Percentiles rank a stretch among this genome's conserved stretches.
Evolutionary conservation across 2,888 invertebrate genomes (phyloP).

Genomic region (Xestia rhomboidea): DNA sequence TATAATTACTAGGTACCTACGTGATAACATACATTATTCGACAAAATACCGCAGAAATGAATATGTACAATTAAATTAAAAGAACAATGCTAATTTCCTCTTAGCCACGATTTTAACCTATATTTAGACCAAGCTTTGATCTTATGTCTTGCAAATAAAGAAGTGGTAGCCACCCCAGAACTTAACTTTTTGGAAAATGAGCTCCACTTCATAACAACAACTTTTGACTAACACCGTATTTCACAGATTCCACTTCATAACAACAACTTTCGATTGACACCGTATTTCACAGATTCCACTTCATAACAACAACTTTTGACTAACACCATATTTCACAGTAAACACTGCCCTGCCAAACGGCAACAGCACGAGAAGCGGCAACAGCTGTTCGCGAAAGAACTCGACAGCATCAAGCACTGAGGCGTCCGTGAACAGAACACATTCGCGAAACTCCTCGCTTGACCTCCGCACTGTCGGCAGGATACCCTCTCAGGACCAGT

Average conservation of each 20-base stretch:
- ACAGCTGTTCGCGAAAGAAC: slow-evolving; percentile 84
- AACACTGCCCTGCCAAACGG: slow-evolving; percentile 77
- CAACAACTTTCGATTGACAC: neutral
- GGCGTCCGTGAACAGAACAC: slow-evolving; percentile 85
- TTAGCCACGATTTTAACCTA: neutral
- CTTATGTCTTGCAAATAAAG: neutral
- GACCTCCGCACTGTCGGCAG: slow-evolving; percentile 92
- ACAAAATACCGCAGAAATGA: neutral
- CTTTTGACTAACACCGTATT: slow-evolving; percentile 35
- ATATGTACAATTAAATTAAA: too few relatives aligned
- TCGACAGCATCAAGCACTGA: slow-evolving; percentile 86
- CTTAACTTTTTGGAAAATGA: neutral
- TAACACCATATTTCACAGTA: slow-evolving; percentile 73
- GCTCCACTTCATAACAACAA: neutral
- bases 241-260: slow-evolving; percentile 67
- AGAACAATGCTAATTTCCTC: neutral
- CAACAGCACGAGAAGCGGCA: slow-evolving; percentile 78
- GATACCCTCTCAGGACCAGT: slow-evolving; percentile 88
- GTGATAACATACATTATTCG: neutral
- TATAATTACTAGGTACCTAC: neutral
- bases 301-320: neutral
- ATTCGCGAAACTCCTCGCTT: slow-evolving; percentile 96
- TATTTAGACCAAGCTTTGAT: neutral
- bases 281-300: slow-evolving; percentile 47
- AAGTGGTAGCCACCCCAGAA: neutral